These are phyloP conservation scores for Camelus bactrianus DNA, from an alignment of 2,113 vertebrate species.

Conservation along the genomic window DNA sequence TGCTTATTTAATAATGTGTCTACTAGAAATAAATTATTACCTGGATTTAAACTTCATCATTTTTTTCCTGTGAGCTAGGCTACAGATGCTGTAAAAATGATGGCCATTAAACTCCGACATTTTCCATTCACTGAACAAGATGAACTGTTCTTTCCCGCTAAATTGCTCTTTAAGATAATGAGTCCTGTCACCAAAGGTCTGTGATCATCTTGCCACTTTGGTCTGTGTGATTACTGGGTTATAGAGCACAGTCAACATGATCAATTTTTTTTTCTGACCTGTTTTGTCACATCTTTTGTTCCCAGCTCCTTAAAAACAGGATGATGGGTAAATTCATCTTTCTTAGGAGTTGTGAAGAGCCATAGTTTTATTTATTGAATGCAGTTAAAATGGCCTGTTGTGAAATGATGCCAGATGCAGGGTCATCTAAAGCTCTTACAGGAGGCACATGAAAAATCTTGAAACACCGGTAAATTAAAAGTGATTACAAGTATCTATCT, in stretches of 20 bases:
- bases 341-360: neutral
- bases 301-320: conserved; percentile 8
- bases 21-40: conserved; percentile 23
- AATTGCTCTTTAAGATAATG: conserved; percentile 69
- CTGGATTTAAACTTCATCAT: conserved; percentile 8
- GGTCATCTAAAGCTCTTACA: neutral
- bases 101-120: neutral
- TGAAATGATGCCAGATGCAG: neutral
- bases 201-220: neutral
- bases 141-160: conserved; percentile 31
- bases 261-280: neutral
- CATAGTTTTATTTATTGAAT: neutral
- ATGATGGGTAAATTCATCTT: conserved; percentile 44
- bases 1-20: neutral
- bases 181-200: conserved; percentile 54
- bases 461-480: neutral
- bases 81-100: conserved; percentile 38
- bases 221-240: conserved; percentile 34
- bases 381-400: neutral
- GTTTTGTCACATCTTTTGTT: conserved; percentile 53
- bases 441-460: neutral
- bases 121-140: conserved; percentile 33
- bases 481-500: neutral
- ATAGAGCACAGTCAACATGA: neutral
- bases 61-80: neutral